Evolutionary conservation across 2,888 invertebrate genomes (phyloP).

Genomic region (Auanema sp.): DNA sequence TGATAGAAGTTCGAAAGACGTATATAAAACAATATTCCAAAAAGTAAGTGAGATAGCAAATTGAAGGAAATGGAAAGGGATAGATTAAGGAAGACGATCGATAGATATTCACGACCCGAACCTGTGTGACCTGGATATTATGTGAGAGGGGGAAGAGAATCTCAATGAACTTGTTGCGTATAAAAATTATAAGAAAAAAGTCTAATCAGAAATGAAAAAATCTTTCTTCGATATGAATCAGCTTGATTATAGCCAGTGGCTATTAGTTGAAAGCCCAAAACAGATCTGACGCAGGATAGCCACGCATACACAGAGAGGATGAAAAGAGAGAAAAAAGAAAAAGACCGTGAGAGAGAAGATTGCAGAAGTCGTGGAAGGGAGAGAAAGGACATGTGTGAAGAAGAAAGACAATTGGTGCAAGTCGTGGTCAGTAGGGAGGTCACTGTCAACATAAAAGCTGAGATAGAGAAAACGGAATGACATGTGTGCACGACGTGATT

Average conservation of each 20-base stretch:
- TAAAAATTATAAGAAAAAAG: no score
- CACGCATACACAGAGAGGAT: not conserved
- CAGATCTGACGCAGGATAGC: not conserved
- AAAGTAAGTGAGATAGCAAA: not conserved
- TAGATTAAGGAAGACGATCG: not conserved
- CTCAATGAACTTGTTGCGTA: no score
- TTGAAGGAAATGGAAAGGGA: slow-evolving; percentile 4
- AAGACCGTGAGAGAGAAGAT: not conserved
- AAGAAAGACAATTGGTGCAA: no score
- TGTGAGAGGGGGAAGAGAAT: not conserved
- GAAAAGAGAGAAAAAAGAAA: not conserved
- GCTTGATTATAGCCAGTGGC: not conserved
- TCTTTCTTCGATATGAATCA: not conserved
- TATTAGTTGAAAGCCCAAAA: slow-evolving; percentile 4
- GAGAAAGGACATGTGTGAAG: slow-evolving; percentile 1
- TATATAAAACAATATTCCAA: not conserved
- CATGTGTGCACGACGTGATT: no score
- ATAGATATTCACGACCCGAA: not conserved
- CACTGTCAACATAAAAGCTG: no score
- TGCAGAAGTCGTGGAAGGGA: not conserved
- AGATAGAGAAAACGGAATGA: no score
- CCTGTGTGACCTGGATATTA: slow-evolving; percentile 1
- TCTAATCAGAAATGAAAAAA: no score
- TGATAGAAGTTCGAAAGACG: not conserved
- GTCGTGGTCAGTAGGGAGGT: no score